Evolutionary conservation across 2,113 vertebrate genomes (phyloP).

Genomic region (Cynopterus brachyotis): DNA sequence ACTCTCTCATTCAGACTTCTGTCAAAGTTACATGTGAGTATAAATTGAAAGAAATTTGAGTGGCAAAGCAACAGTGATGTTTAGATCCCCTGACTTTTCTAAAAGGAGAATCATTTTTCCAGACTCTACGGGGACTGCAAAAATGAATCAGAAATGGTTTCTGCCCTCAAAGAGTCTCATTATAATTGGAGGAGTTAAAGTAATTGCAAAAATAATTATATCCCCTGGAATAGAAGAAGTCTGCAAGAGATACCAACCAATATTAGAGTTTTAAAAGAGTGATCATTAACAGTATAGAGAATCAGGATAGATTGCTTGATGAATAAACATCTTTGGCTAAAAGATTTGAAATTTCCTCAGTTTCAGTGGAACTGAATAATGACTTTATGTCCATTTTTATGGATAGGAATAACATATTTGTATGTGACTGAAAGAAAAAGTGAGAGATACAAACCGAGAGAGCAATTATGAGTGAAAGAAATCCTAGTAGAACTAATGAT

Average conservation of each 20-base stretch:
- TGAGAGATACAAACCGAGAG: neutral
- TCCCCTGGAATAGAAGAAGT: neutral
- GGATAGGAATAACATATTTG: neutral
- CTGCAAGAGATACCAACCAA: neutral
- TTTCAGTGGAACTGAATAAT: neutral
- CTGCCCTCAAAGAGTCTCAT: neutral
- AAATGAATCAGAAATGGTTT: constrained; percentile 34
- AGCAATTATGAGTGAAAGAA: neutral
- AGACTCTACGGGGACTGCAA: neutral
- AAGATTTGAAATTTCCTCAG: neutral
- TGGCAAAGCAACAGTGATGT: neutral
- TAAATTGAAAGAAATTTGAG: neutral
- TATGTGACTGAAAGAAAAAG: neutral
- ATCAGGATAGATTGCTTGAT: neutral
- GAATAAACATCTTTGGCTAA: neutral
- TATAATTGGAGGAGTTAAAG: constrained; percentile 14
- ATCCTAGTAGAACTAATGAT: neutral
- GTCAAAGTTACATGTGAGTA: neutral
- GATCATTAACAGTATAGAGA: neutral
- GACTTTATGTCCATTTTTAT: neutral
- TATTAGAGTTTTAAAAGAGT: neutral
- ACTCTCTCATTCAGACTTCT: neutral
- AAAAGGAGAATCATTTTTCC: neutral
- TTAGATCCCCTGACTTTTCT: neutral
- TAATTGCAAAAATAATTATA: constrained; percentile 29